Conservation (phyloP, 2,113 vertebrate genomes). For the Cranoglanis bouderius region DNA sequence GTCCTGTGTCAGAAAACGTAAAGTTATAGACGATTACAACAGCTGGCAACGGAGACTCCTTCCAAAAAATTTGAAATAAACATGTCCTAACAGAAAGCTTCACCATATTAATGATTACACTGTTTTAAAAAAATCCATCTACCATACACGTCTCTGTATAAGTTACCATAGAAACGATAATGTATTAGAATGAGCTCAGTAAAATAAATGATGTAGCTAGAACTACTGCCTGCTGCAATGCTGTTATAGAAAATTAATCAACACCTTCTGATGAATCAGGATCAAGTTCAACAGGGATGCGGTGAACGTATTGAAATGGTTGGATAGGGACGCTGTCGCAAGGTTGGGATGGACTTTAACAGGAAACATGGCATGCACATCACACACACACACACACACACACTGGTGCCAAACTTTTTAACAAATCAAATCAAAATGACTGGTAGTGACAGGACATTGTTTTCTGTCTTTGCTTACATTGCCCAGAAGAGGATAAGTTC, state of each 20-base stretch:
- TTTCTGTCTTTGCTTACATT: neutral
- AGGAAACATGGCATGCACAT: no score
- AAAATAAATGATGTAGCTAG: neutral
- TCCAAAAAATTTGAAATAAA: neutral
- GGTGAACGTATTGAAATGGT: no score
- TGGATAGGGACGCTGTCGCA: no score
- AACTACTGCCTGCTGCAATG: neutral
- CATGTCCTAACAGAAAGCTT: neutral
- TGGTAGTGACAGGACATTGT: neutral
- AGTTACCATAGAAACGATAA: neutral
- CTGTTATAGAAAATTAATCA: neutral
- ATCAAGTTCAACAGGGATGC: no score
- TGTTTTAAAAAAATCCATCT: neutral
- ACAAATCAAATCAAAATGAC: neutral
- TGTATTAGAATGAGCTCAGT: neutral
- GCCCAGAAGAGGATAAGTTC: neutral
- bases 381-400: no score
- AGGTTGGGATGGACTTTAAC: no score
- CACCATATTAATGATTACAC: neutral
- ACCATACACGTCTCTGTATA: neutral
- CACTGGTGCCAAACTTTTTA: no score
- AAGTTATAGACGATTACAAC: neutral
- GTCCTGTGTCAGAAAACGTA: neutral
- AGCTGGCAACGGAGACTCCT: neutral
- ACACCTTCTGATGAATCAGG: neutral